Base-by-base conservation (phyloP, 2,888 invertebrate species). In the Eutolmus rufibarbis region DNA sequence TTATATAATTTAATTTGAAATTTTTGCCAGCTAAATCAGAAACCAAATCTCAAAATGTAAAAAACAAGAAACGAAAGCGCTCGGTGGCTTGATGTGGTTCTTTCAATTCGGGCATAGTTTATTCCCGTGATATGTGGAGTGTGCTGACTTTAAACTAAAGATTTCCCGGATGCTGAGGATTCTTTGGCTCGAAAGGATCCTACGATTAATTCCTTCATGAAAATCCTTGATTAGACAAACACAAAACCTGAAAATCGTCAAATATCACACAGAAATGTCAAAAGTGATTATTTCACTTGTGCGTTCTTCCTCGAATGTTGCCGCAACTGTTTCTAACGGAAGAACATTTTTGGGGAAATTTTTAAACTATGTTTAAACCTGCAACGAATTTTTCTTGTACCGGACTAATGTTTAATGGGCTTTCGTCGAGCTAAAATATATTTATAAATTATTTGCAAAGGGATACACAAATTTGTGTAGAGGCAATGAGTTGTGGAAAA, bases 1-100 rank as follows among this genome's bases (percentile, higher is more conserved):
- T 97, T 93, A 93, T 95, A 31, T 76, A 40, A 57, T 79, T 56
- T 34, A 66, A 66, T 51, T 74, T 31, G 43, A 28, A 46, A 19
- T 19, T 82, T 84, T 34, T 74, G 3, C 74, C 74, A 31, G 43
- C 46, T 74, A 40, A 43, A 74, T 28, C 28, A 31, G 8, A 46
- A 43, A 85, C 74, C 74, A 85, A 85, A 74, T 43, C 74, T 85
- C 85, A 85, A 85, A 85, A 85, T 74, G 23, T 57, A 34, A 37
- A 84, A 84, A 85, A 74, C 85, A 85, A 74, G 74, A 46, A 46
- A 43, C 43, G 43, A 85, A 74, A 85, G 74, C 74, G 74, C 74
- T 74, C 51, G 23, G 31, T 51, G 85, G 46, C 51, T 74, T 43
- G n/a, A 19, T 84, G 82, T 74, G 28, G 14, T 85, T 46, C 74